These are phyloP conservation scores for Brachypterus glaber DNA, from an alignment of 2,888 invertebrate species.

Conservation along the genomic window DNA sequence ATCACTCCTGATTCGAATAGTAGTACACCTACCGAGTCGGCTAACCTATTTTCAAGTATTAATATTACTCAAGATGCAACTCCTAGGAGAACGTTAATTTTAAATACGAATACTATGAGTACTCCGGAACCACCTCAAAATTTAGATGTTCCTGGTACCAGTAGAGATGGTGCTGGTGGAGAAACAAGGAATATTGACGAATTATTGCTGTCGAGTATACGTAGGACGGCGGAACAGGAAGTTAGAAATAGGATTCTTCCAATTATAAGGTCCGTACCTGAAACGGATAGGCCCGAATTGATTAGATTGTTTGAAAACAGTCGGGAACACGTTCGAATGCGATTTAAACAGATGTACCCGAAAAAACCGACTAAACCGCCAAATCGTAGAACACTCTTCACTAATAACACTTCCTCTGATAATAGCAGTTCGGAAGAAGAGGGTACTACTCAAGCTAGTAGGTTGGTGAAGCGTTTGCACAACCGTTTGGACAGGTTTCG, in stretches of 20 bases:
- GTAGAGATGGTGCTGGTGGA: conserved; percentile 12
- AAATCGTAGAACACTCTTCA: conserved; percentile 12
- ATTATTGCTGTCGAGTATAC: conserved; percentile 24
- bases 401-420: conserved; percentile 25
- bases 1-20: conserved; percentile 3
- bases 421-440: conserved; percentile 33
- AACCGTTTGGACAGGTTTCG: neutral
- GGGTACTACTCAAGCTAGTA: conserved; percentile 10
- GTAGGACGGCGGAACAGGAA: conserved; percentile 28
- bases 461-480: neutral
- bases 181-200: conserved; percentile 20
- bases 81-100: conserved; percentile 4
- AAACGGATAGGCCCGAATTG: conserved; percentile 28
- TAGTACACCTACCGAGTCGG: neutral
- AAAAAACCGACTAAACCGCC: conserved; percentile 23
- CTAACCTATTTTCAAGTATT: too few species aligned
- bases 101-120: conserved; percentile 4
- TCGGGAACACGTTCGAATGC: conserved; percentile 25
- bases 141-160: neutral
- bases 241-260: conserved; percentile 29
- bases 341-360: conserved; percentile 28
- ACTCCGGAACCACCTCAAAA: neutral
- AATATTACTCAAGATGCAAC: too few species aligned
- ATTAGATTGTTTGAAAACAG: conserved; percentile 29
- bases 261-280: conserved; percentile 30